Conservation (phyloP, 2,113 vertebrate species). For the Choloepus hoffmanni region DNA sequence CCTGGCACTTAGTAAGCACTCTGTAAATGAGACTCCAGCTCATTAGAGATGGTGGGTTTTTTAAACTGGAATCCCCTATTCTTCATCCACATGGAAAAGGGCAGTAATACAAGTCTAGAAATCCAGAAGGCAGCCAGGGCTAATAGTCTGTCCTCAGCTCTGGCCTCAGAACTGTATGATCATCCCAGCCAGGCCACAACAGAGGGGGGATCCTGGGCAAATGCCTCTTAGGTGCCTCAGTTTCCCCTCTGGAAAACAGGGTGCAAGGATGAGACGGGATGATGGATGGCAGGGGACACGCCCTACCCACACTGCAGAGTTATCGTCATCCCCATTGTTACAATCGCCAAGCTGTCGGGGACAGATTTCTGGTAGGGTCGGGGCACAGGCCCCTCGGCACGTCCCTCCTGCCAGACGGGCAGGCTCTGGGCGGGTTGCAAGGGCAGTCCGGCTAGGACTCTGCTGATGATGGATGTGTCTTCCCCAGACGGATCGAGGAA, state of each 20-base stretch:
- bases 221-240: background rate
- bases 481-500: background rate
- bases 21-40: background rate
- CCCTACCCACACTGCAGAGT: background rate
- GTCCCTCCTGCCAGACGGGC: background rate
- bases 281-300: background rate
- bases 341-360: background rate
- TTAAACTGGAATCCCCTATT: background rate
- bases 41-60: accelerated
- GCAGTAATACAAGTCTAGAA: background rate
- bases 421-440: background rate
- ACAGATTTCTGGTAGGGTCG: background rate
- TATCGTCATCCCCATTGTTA: background rate
- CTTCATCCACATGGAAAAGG: background rate
- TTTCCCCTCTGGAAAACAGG: background rate
- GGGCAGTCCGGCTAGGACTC: background rate
- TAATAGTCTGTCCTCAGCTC: background rate
- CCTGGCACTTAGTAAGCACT: background rate
- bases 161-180: background rate
- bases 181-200: background rate
- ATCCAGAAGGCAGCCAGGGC: background rate
- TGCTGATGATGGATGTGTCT: slow-evolving; percentile 73
- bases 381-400: slow-evolving; percentile 31
- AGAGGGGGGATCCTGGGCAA: accelerated
- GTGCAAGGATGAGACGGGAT: background rate